These are phyloP conservation scores for Drosophila pseudotalamancana DNA, from an alignment of 2,888 invertebrate species.

Conservation along the genomic window DNA sequence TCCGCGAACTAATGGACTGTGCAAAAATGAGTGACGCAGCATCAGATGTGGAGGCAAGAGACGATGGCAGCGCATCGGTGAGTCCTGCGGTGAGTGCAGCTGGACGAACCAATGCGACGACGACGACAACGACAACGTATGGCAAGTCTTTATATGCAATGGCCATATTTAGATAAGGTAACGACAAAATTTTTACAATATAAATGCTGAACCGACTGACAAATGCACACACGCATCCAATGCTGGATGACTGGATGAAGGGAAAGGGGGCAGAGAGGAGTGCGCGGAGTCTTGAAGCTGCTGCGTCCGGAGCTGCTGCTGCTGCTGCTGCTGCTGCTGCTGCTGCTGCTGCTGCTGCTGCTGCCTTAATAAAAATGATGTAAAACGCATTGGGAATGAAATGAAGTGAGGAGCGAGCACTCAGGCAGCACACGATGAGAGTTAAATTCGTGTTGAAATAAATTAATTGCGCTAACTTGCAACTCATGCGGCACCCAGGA, in stretches of 20 bases:
- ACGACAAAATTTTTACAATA: conserved; percentile 74
- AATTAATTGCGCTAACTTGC: conserved; percentile 80
- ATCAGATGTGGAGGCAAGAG: conserved; percentile 39
- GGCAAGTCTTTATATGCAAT: conserved; percentile 73
- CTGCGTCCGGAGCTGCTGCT: conserved; percentile 5
- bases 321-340: too few species aligned
- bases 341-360: conserved; percentile 1
- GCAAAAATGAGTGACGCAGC: conserved; percentile 77
- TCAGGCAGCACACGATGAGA: conserved; percentile 71
- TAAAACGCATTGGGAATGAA: conserved; percentile 59
- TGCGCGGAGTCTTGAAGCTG: neutral
- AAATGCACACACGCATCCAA: conserved; percentile 18
- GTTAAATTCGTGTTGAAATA: conserved; percentile 79
- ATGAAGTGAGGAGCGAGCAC: conserved; percentile 53
- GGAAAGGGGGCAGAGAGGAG: neutral
- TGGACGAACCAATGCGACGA: conserved; percentile 33
- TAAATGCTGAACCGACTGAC: conserved; percentile 45
- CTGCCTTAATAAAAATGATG: conserved; percentile 65
- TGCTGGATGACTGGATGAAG: neutral
- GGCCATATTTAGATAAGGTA: conserved; percentile 77
- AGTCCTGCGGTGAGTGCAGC: conserved; percentile 50
- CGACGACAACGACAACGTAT: conserved; percentile 39
- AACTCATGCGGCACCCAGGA: conserved; percentile 72
- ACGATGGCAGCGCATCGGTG: conserved; percentile 6
- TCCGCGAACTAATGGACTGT: conserved; percentile 77